A percentile compares a stretch with the other conserved stretches of the same genome.
These are phyloP conservation scores for Neolamprologus cancellatus DNA, from an alignment of 2,113 vertebrate species.

Conservation along the genomic window DNA sequence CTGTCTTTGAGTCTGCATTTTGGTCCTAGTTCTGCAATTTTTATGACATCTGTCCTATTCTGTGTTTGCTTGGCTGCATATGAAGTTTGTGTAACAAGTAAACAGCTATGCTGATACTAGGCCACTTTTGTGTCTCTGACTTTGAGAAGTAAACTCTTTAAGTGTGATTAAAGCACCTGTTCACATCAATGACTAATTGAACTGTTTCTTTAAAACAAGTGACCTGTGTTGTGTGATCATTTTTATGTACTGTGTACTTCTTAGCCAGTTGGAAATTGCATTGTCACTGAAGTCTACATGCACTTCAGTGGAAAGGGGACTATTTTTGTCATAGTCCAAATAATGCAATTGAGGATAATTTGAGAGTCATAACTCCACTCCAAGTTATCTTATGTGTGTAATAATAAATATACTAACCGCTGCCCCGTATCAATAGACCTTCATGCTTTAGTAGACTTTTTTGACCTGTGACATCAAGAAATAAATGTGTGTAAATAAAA, in stretches of 20 bases:
- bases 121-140: background rate
- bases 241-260: background rate
- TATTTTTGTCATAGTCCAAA: background rate
- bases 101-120: background rate
- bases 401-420: background rate
- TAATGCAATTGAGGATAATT: background rate
- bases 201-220: background rate
- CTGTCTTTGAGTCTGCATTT: background rate
- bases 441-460: background rate
- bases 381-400: background rate
- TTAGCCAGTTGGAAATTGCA: accelerated
- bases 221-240: background rate
- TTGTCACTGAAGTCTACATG: background rate
- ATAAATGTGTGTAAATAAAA: background rate
- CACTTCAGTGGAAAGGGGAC: accelerated
- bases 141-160: background rate
- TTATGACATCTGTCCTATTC: background rate
- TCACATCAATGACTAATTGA: background rate
- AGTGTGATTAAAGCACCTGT: background rate
- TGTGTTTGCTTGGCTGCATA: background rate
- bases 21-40: background rate
- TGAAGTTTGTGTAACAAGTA: background rate
- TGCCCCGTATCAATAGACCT: background rate
- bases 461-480: background rate
- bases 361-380: accelerated